These are phyloP conservation scores for Rhimphoctona megacephalus DNA, from an alignment of 2,888 invertebrate species.

Conservation along the genomic window DNA sequence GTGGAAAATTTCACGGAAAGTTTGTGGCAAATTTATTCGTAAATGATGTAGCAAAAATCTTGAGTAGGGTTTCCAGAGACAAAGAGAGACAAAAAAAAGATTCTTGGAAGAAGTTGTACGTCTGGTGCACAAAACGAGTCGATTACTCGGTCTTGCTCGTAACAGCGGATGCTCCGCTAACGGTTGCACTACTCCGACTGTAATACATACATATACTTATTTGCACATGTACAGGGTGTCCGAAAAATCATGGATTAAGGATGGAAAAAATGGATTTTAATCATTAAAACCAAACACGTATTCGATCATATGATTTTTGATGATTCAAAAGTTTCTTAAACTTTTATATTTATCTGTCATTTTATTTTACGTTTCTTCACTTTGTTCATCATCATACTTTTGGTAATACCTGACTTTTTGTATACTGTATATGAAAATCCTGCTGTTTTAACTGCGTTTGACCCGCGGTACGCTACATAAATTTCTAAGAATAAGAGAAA, in stretches of 20 bases:
- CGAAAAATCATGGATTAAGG: neutral
- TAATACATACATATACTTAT: neutral
- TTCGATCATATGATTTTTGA: neutral
- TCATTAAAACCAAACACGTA: neutral
- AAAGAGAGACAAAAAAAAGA: neutral
- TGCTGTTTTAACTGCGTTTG: slow-evolving; percentile 6
- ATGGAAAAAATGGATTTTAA: neutral
- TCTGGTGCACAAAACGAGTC: slow-evolving; percentile 43
- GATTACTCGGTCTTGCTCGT: slow-evolving; percentile 50
- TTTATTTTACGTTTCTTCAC: neutral
- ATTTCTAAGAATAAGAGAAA: slow-evolving; percentile 45
- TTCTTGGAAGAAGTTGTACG: neutral
- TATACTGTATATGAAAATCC: neutral
- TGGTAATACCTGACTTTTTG: neutral
- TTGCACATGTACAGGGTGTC: neutral
- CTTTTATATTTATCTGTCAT: neutral
- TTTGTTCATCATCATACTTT: neutral
- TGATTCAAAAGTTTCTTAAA: neutral
- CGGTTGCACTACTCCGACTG: slow-evolving; percentile 25
- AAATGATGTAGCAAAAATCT: neutral
- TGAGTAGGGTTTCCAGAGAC: neutral
- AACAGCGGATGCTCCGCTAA: slow-evolving; percentile 60
- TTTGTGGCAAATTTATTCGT: neutral
- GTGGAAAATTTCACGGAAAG: neutral
- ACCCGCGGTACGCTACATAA: slow-evolving; percentile 45